Base-by-base conservation (phyloP, 2,797 vertebrate species). In the Mormyrus proboscirostris region DNA sequence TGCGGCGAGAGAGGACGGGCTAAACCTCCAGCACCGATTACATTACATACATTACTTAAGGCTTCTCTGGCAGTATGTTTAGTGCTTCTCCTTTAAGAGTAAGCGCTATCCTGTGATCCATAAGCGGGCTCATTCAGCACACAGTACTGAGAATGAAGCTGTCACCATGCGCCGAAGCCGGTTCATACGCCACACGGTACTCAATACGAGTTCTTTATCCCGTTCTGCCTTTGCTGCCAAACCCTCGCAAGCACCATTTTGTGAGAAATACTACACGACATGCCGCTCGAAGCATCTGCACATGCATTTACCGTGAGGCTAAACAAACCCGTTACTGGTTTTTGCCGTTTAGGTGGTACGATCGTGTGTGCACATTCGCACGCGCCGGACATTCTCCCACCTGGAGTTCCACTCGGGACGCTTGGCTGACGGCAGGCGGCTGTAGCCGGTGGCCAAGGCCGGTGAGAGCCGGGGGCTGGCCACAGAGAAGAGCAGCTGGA, bases 401-500 rank as follows among this genome's bases (percentile, higher is more conserved):
- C 97, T 97, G 92, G 97, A 97, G 94, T 97, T 95, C 96, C 96
- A 97, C 92, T 97, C 96, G 0, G 93, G 96, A 91, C 94, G 93
- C 92, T 96, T 96, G 90, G 91, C 92, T 1, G 93, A 47, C 50
- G 95, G 94, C 89, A 96, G 92, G 65, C 84, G 92, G 19, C 92
- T 91, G 44, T 96, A 97, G 69, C 92, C 93, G 0, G 92, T 90
- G 0, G 95, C 91, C 92, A 96, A 90, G 65, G 89, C 91, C 0
- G 91, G 90, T n/a, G 96, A 97, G 92, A 97, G 90, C 89, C 92
- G 91, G 0, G 96, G 96, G 90, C 96, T 96, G 93, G 93, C 92
- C 89, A 95, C 92, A 0, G 96, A 96, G 93, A 97, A 97, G 85
- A 96, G 92, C 1, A 97, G 89, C 95, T 97, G 97, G 94, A 97